Percentiles rank a stretch among this genome's conserved stretches.
Conservation (phyloP, 2,113 vertebrate genomes). For the Terrapene triunguis region DNA sequence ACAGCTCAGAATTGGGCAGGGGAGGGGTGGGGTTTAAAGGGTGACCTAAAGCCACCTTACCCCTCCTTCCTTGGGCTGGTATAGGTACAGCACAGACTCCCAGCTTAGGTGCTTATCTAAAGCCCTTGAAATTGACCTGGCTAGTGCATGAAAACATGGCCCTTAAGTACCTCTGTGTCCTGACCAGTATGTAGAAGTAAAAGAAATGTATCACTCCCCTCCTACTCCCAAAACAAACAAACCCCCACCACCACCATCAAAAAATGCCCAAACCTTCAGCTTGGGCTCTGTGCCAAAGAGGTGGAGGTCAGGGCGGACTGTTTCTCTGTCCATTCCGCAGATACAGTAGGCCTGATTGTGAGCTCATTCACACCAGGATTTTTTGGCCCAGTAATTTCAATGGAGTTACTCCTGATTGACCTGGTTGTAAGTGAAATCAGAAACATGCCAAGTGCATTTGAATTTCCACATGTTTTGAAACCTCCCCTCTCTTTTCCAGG, state of each 20-base stretch:
- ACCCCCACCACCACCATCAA: neutral
- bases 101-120: neutral
- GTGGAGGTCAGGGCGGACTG: neutral
- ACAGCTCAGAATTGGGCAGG: neutral
- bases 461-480: rapidly evolving
- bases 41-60: neutral
- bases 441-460: rapidly evolving
- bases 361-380: rapidly evolving
- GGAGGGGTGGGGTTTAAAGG: neutral
- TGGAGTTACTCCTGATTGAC: neutral
- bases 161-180: neutral
- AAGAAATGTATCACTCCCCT: neutral
- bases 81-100: neutral
- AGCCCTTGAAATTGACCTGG: neutral
- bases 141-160: neutral
- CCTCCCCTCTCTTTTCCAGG: neutral
- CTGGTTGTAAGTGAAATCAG: rapidly evolving
- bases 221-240: neutral
- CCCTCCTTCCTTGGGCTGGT: neutral
- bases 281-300: neutral
- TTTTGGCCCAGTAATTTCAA: neutral
- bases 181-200: neutral
- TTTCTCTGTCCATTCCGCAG: rapidly evolving
- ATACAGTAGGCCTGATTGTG: rapidly evolving
- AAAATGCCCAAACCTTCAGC: neutral